Conservation (phyloP, 1,140 invertebrate species). For the Varroa destructor region DNA sequence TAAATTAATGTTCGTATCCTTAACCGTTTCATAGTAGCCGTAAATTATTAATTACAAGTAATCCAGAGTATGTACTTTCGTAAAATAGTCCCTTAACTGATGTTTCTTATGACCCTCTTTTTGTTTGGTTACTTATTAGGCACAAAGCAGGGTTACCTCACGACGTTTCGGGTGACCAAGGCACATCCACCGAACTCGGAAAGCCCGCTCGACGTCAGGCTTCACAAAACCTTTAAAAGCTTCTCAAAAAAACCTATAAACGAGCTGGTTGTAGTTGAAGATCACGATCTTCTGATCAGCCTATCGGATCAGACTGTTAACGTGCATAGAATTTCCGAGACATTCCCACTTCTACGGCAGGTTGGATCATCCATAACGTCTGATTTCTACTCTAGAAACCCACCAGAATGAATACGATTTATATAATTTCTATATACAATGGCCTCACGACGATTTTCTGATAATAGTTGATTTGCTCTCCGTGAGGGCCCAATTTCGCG, state of each 20-base stretch:
- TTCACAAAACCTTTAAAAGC: neutral
- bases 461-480: too few species aligned
- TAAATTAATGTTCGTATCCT: too few species aligned
- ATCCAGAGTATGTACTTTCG: too few species aligned
- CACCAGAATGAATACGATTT: too few species aligned
- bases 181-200: conserved; percentile 1
- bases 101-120: too few species aligned
- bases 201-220: conserved; percentile 8
- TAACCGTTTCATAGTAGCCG: too few species aligned
- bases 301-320: conserved; percentile 9
- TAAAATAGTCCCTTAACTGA: too few species aligned
- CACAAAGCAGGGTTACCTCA: conserved; percentile 4
- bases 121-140: neutral
- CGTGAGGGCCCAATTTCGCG: too few species aligned
- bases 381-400: too few species aligned
- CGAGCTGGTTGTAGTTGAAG: conserved; percentile 1
- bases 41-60: too few species aligned
- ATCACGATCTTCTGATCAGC: conserved; percentile 16
- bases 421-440: too few species aligned
- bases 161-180: conserved; percentile 2
- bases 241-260: conserved; percentile 17
- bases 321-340: conserved; percentile 9
- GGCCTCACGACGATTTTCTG: too few species aligned
- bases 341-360: neutral
- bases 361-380: neutral